Evolutionary conservation across 2,888 invertebrate species (phyloP).

Genomic region (Creontiades dilutus): DNA sequence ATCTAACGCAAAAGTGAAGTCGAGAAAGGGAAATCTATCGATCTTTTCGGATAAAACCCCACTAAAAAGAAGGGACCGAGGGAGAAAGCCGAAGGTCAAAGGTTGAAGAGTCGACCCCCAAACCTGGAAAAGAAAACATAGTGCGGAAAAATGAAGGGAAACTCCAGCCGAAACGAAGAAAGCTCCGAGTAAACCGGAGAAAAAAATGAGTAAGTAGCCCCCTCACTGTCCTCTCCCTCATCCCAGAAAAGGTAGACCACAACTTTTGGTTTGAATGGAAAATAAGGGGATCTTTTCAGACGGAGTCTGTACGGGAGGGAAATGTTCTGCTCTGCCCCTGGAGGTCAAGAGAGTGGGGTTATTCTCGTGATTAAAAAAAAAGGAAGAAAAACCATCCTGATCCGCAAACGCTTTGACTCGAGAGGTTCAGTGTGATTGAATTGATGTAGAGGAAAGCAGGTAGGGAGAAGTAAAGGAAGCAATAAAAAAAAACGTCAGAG

Average conservation of each 20-base stretch:
- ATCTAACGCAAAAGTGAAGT: no score
- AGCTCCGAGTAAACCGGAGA: not conserved
- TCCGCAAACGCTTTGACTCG: not conserved
- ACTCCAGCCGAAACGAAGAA: not conserved
- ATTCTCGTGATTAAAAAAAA: slow-evolving; percentile 11
- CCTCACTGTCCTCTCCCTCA: no score
- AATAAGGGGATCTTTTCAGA: not conserved
- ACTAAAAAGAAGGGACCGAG: no score
- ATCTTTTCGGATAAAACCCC: no score
- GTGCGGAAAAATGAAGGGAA: not conserved
- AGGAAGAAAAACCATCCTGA: not conserved
- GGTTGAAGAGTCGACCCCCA: not conserved
- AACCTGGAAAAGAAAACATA: not conserved
- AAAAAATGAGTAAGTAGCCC: slow-evolving; percentile 29
- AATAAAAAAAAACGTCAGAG: not conserved
- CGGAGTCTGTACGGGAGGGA: not conserved
- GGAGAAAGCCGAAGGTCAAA: not conserved
- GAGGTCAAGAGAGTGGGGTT: slow-evolving; percentile 16
- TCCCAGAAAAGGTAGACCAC: not conserved
- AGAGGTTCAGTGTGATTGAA: not conserved
- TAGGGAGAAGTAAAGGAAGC: no score
- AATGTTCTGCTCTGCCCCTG: not conserved
- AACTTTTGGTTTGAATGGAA: slow-evolving; percentile 23
- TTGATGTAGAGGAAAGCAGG: not conserved
- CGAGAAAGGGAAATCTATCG: no score